Evolutionary conservation across 2,888 invertebrate genomes (phyloP).

Genomic region (Tolmerus cingulatus): DNA sequence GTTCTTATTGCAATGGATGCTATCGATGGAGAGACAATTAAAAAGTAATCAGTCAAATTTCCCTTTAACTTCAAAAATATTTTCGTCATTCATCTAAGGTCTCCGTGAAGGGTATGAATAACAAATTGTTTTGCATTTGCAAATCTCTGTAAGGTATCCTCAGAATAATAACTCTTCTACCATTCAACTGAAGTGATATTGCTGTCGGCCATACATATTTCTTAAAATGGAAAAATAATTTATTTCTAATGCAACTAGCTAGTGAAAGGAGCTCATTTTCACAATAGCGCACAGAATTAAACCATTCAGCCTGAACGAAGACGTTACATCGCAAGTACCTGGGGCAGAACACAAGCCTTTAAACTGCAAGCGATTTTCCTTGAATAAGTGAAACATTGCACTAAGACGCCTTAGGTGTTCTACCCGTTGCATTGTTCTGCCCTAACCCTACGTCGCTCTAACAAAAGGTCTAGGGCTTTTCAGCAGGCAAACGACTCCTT

Average conservation of each 20-base stretch:
- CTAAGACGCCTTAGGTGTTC: not conserved
- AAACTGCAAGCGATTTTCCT: not conserved
- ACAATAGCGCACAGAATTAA: not conserved
- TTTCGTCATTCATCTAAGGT: no score
- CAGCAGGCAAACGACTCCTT: not conserved
- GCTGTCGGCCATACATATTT: no score
- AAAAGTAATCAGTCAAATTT: not conserved
- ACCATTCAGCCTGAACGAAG: not conserved
- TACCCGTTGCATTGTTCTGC: not conserved
- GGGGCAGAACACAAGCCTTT: not conserved
- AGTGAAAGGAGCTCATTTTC: not conserved
- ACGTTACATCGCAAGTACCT: not conserved
- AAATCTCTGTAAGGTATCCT: no score
- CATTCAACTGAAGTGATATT: no score
- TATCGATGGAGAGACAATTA: not conserved
- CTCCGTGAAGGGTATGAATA: no score
- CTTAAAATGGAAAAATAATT: not conserved
- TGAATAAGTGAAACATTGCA: not conserved
- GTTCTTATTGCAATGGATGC: not conserved
- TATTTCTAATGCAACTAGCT: not conserved
- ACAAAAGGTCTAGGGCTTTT: not conserved
- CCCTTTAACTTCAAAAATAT: no score
- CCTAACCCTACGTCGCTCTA: not conserved
- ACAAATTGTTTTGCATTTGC: no score
- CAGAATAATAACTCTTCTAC: no score